These are phyloP conservation scores for Dicentrarchus labrax DNA, from an alignment of 2,113 vertebrate genomes.

Conservation along the genomic window DNA sequence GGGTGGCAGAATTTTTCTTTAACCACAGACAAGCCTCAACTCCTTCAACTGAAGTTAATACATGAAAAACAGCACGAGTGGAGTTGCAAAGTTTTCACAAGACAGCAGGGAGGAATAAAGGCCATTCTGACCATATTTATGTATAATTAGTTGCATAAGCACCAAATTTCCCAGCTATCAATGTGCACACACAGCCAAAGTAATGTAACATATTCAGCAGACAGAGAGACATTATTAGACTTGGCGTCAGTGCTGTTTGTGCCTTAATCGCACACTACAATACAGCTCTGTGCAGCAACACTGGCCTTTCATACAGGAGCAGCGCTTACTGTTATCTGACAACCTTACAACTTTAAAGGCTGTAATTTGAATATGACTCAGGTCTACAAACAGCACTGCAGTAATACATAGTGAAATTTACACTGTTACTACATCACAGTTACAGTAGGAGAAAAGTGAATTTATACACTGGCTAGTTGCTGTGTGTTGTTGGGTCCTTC, in stretches of 20 bases:
- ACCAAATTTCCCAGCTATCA: constrained; percentile 10
- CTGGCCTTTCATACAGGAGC: constrained; percentile 46
- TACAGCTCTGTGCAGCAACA: constrained; percentile 46
- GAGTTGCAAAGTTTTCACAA: constrained; percentile 46
- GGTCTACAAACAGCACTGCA: background rate
- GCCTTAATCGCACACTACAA: constrained; percentile 16
- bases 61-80: constrained; percentile 25
- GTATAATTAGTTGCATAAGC: constrained; percentile 39
- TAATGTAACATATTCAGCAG: constrained; percentile 13
- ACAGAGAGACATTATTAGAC: constrained; percentile 33
- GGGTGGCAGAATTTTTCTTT: constrained; percentile 16
- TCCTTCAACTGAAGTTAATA: constrained; percentile 15
- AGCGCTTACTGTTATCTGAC: constrained; percentile 46
- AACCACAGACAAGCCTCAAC: constrained; percentile 13
- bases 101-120: constrained; percentile 47
- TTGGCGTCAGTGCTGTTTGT: constrained; percentile 44
- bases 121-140: constrained; percentile 5
- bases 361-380: background rate
- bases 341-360: background rate
- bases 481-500: background rate
- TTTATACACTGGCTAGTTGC: constrained; percentile 9
- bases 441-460: constrained; percentile 8
- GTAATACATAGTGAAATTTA: constrained; percentile 12
- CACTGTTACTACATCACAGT: constrained; percentile 22
- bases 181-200: constrained; percentile 18